Percentiles rank a stretch among this genome's conserved stretches.
phyloP scores from a whole-genome alignment of 2,888 invertebrate genomes.

The Notodonta dromedarius region DNA sequence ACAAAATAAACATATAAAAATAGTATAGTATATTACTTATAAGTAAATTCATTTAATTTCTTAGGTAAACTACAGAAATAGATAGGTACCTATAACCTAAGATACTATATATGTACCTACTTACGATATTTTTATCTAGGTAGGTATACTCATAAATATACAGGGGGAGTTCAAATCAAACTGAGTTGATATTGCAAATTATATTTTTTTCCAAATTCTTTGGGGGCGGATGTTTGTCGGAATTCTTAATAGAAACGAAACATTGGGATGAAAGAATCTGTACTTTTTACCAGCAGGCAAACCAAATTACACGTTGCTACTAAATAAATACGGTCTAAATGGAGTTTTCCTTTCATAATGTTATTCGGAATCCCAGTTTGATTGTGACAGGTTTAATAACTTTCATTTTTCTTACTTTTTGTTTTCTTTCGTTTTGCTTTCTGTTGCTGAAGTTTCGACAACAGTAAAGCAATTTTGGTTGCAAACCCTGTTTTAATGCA shows the following conservation, averaged over 20 bases:
- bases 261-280: slow-evolving; percentile 51
- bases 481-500: no score
- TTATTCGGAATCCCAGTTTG: slow-evolving; percentile 38
- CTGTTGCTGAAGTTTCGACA: background rate
- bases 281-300: slow-evolving; percentile 19
- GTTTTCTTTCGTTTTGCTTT: slow-evolving; percentile 42
- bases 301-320: slow-evolving; percentile 15
- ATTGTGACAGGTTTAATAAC: slow-evolving; percentile 68
- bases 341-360: slow-evolving; percentile 12
- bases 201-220: slow-evolving; percentile 64
- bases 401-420: slow-evolving; percentile 53
- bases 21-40: no score
- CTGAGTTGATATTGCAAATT: slow-evolving; percentile 71
- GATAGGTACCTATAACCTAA: background rate
- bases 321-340: slow-evolving; percentile 11
- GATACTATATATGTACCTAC: no score
- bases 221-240: slow-evolving; percentile 59
- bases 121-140: slow-evolving; percentile 7
- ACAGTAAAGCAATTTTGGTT: background rate
- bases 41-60: no score
- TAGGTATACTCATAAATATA: slow-evolving; percentile 19
- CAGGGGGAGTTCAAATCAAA: slow-evolving; percentile 54
- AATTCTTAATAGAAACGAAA: slow-evolving; percentile 68
- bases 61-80: slow-evolving; percentile 12
- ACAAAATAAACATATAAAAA: no score